Evolutionary conservation across 2,113 vertebrate species (phyloP), one percentile per base, ranked within the genome.

Genomic region (Chlamydotis undulata): DNA sequence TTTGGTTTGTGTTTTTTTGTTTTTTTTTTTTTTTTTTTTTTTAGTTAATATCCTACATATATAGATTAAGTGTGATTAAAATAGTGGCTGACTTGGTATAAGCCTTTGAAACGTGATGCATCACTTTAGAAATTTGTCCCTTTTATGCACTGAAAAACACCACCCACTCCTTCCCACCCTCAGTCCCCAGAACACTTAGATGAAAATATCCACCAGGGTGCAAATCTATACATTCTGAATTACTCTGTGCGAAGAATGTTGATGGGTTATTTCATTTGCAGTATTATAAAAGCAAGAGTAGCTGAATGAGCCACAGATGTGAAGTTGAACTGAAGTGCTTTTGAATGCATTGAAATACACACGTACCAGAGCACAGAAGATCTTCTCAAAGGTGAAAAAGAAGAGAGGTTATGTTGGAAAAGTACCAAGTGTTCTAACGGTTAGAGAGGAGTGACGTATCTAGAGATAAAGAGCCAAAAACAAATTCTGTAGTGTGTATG

Each of bases 321-420:
- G 28, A 87, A 56, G 49, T 8, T 91, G 49, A 95, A 94, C 61
- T 73, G 21, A 85, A 96, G 69, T 89, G 35, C 23, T 90, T 91
- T 84, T 89, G 88, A 47, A 33, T 69, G 49, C 21, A 33, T 49
- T 56, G 56, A 91, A 89, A 91, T n/a, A 37, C 10, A 28, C 16
- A 17, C 2, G 6, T 60, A 81, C 55, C 25, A 76, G 65, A 68
- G n/a, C 13, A 69, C 45, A 69, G 53, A 91, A 75, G 43, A 78
- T 77, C 17, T 73, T 85, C 45, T 87, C 31, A 59, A 26, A 89
- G 29, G 82, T 88, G 70, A 80, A 59, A 93, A 88, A 49, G 24
- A 88, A 47, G 41, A 86, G 47, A 82, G 8, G 26, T 35, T 73
- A 12, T 9, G 7, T n/a, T 86, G 63, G 43, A 65, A 77, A 79